phyloP scores from a whole-genome alignment of 2,113 vertebrate species.

The Archilochus colubris region DNA sequence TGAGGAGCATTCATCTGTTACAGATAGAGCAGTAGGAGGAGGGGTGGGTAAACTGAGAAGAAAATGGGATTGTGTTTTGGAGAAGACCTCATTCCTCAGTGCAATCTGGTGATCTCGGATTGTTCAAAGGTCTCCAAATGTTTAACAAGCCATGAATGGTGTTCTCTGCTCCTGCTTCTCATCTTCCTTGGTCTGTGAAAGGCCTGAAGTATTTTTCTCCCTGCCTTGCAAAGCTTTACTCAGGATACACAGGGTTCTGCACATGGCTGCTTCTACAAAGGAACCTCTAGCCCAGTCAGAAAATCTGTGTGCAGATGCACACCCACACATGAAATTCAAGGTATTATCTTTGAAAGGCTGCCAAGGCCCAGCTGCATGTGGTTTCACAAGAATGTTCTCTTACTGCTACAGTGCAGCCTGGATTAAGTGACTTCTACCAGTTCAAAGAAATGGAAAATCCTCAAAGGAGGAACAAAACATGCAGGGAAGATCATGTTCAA shows the following conservation, averaged over 20 bases:
- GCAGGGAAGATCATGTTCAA: not conserved
- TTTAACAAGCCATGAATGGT: not conserved
- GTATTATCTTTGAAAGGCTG: accelerated
- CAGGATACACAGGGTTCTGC: not conserved
- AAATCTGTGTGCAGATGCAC: accelerated
- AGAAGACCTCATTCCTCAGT: not conserved
- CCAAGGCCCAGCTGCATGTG: not conserved
- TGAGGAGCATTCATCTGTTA: not conserved
- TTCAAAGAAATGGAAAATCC: not conserved
- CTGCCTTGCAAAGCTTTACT: not conserved
- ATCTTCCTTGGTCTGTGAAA: not conserved
- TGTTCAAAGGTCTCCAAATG: not conserved
- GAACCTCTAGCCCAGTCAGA: not conserved
- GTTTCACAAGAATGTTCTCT: not conserved
- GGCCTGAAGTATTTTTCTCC: not conserved
- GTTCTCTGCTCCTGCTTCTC: not conserved
- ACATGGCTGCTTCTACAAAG: not conserved
- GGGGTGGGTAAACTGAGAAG: not conserved
- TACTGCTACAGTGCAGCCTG: not conserved
- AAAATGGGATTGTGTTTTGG: not conserved
- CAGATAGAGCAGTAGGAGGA: not conserved
- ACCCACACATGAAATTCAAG: not conserved
- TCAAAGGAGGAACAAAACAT: not conserved
- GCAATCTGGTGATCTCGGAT: accelerated
- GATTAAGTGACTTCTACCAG: not conserved